Evolutionary conservation across 2,888 invertebrate genomes (phyloP), one percentile per base, ranked within the genome.

Genomic region (Mythimna pallens): DNA sequence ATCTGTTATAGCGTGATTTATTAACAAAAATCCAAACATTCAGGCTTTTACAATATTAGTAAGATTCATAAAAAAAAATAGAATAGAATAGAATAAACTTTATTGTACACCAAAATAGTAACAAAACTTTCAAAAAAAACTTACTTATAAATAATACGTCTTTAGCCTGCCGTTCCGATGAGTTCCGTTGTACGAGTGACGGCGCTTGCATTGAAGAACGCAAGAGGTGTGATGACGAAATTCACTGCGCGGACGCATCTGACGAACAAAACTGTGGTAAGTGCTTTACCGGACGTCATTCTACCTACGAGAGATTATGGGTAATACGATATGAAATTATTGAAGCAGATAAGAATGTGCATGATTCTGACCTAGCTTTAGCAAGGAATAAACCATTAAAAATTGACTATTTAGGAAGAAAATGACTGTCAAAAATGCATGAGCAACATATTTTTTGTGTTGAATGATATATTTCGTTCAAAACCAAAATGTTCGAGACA

Each of bases 221-320:
- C 73, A 96, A 96, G 88, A 94, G 94, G 65, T 98, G 98, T 91
- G 97, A 98, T 87, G 92, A 94, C 63, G 83, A 87, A 70, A 81
- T 73, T 68, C 94, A 97, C 89, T 97, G 97, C 92, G 85, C 89
- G 67, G 97, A 98, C 89, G 95, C 95, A 82, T 97, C 97, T 76
- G 98, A 98, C 88, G 98, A 98, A 93, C 84, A 82, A 73, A 91
- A 96, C 72, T 98, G 97, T 92, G 96, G 92, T 92, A 82, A 89
- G 91, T 78, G 76, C 12, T 10, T 30, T 12, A 9, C 58, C 47
- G 30, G 30, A 64, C 17, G 3, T 4, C n/a, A 43, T 10, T 52
- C 17, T 57, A 30, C 25, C n/a, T 67, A 70, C 61, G 36, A 65
- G 65, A 68, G 25, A 58, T 47, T 63, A 70, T 17, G 50, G 76